Base-by-base conservation (phyloP, 2,113 vertebrate genomes). In the Pituophis catenifer region DNA sequence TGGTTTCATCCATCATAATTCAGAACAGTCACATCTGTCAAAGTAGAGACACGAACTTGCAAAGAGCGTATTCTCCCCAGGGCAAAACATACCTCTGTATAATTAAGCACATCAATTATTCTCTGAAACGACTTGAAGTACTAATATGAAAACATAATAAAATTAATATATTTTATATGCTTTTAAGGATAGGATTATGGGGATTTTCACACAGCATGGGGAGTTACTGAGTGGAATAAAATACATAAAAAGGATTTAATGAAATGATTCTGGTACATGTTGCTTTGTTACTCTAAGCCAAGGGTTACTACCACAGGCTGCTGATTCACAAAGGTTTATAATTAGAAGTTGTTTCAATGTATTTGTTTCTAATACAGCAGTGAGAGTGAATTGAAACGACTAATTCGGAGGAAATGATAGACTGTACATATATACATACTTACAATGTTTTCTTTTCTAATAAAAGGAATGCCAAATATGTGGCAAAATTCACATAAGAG, bases 141-240 rank as follows among this genome's bases (percentile, higher is more conserved):
- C 89, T 90, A 90, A 90, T 93, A 90, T 93, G 75, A 90, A 65
- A 93, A 90, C 75, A 93, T 93, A 93, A 90, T 93, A 90, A 93
- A 90, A 86, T 89, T 90, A 93, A 93, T 90, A 93, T 53, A 65
- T 87, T 86, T 90, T 87, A 86, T 90, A 86, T 9, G 19, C 44
- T 90, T 90, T 93, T 54, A 86, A 93, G 50, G n/a, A 58, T 38
- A 29, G 48, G 89, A 86, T 93, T 90, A 93, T 52, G n/a, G 55
- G 48, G 89, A 90, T 87, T 93, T 93, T 93, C 57, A 65, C 89
- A 87, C 44, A 33, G 70, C n/a, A 65, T 87, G 48, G 75, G n/a
- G 81, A 87, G 50, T 54, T 93, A 81, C n/a, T 65, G 55, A 93
- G 81, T 2, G 75, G 7, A 1, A 87, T 87, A 59, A 86, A 89